Percentiles rank a stretch among this genome's conserved stretches.
phyloP scores from a whole-genome alignment of 2,888 invertebrate species.

The Iselma pallidipennis region DNA sequence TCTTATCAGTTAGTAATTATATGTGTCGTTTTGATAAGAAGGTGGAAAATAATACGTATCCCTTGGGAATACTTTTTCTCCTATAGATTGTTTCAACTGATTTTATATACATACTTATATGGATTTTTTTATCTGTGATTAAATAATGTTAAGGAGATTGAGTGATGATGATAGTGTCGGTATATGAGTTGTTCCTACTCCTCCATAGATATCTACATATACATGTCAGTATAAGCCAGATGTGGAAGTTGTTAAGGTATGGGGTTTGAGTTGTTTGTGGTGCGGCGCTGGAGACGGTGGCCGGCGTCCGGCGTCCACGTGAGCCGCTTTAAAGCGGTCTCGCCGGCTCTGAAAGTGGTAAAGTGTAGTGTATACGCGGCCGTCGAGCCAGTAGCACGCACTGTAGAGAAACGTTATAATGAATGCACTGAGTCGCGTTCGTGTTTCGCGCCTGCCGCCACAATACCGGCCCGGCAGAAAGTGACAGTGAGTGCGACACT shows the following conservation, averaged over 20 bases:
- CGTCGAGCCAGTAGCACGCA: slow-evolving; percentile 58
- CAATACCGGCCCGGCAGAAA: slow-evolving; percentile 41
- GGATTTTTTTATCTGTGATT: too few species aligned
- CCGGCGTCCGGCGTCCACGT: slow-evolving; percentile 38
- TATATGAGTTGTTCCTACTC: too few species aligned
- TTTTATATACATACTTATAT: neutral
- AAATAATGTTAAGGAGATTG: too few species aligned
- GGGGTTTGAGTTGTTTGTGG: slow-evolving; percentile 1
- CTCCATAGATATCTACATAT: too few species aligned
- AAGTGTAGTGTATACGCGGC: slow-evolving; percentile 55
- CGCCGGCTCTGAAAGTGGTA: slow-evolving; percentile 23
- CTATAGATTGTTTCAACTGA: too few species aligned
- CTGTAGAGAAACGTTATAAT: slow-evolving; percentile 46
- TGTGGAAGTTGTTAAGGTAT: neutral
- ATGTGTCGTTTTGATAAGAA: neutral
- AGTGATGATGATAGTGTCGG: neutral
- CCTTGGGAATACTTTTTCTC: neutral
- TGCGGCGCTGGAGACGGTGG: slow-evolving; percentile 50
- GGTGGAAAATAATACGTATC: neutral
- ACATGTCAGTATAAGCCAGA: neutral
- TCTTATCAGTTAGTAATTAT: neutral
- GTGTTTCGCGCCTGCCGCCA: slow-evolving; percentile 33
- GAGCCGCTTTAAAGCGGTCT: slow-evolving; percentile 20
- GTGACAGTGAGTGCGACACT: slow-evolving; percentile 52
- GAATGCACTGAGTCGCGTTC: slow-evolving; percentile 45